phyloP scores from a whole-genome alignment of 2,113 vertebrate species.

The Psilopogon haemacephalus region DNA sequence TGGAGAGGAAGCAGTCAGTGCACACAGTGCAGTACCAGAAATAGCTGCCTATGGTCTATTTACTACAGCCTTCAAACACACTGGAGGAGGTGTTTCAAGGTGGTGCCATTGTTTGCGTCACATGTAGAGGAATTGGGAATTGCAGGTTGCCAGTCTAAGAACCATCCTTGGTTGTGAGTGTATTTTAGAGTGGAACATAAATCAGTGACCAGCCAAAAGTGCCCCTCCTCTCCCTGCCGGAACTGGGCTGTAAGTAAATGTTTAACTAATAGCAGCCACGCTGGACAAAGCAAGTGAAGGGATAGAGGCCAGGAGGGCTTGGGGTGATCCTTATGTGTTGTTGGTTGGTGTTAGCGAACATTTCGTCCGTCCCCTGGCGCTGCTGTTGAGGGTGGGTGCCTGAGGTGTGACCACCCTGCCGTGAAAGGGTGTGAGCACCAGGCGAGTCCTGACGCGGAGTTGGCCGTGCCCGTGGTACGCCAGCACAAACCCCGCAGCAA shows the following conservation, averaged over 20 bases:
- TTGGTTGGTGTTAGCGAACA: fast-evolving
- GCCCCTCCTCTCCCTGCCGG: not conserved
- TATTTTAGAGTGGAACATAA: not conserved
- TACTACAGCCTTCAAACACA: not conserved
- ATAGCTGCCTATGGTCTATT: not conserved
- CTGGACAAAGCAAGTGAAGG: fast-evolving
- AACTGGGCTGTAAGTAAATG: too few species aligned
- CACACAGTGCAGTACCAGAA: not conserved
- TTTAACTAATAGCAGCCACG: fast-evolving
- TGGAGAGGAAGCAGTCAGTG: not conserved
- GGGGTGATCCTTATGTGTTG: fast-evolving
- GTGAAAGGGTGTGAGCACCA: fast-evolving
- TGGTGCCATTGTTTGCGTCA: not conserved
- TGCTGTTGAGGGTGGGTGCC: fast-evolving
- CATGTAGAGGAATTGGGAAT: not conserved
- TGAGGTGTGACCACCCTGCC: not conserved
- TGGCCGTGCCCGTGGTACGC: fast-evolving
- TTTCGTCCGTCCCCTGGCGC: fast-evolving
- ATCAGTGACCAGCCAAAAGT: fast-evolving
- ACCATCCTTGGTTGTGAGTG: not conserved
- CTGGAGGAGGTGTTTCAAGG: not conserved
- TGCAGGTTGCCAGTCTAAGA: not conserved
- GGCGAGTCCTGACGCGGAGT: fast-evolving
- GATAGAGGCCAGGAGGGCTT: fast-evolving
- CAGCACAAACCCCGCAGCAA: fast-evolving